phyloP scores from a whole-genome alignment of 37 sponge, comb jelly and placozoan genomes.

The Spongilla lacustris region DNA sequence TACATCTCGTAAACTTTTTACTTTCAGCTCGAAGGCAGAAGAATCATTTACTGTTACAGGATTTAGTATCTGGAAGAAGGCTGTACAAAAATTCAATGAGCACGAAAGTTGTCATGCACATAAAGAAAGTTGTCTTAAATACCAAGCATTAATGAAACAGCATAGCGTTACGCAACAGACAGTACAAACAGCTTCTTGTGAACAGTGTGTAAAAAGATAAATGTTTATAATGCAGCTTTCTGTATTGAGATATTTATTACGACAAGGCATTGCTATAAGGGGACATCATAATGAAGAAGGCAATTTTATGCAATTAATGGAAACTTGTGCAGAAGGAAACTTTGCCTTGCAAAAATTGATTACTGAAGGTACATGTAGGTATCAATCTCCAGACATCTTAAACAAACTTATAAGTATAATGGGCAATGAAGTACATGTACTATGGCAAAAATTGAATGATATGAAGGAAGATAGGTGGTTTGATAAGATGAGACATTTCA shows the following conservation, averaged over 20 bases:
- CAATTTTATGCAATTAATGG: constrained; percentile 49
- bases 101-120: constrained; percentile 42
- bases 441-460: constrained; percentile 12
- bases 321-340: constrained; percentile 32
- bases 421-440: constrained; percentile 39
- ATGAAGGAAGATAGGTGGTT: constrained; percentile 18
- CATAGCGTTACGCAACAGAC: no score
- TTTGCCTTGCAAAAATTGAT: constrained; percentile 35
- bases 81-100: constrained; percentile 17
- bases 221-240: constrained; percentile 44
- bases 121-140: constrained; percentile 32
- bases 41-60: constrained; percentile 37
- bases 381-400: constrained; percentile 23
- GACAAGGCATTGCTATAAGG: constrained; percentile 63
- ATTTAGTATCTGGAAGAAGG: constrained; percentile 68
- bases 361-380: constrained; percentile 12
- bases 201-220: not conserved
- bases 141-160: not conserved
- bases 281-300: constrained; percentile 61
- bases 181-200: not conserved
- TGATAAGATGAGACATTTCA: constrained; percentile 64
- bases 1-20: constrained; percentile 3
- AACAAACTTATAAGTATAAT: no score
- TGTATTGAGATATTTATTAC: constrained; percentile 36
- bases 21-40: constrained; percentile 22